Percentiles rank a stretch among this genome's conserved stretches.
phyloP scores from a whole-genome alignment of 2,113 vertebrate species.

The Alligator mississippiensis region DNA sequence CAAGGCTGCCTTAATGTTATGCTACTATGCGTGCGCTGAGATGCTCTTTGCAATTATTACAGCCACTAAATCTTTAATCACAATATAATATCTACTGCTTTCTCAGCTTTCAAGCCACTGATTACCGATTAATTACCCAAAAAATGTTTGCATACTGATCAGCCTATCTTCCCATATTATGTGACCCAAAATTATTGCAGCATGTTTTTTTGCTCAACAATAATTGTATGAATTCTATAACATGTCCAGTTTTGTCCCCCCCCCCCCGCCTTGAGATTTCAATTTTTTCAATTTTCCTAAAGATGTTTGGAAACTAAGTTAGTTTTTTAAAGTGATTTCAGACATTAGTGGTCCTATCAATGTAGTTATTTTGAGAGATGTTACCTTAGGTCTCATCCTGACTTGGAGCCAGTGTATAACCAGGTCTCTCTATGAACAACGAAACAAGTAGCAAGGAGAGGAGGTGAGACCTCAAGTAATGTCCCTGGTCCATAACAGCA shows the following conservation, averaged over 20 bases:
- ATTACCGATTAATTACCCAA: slow-evolving; percentile 17
- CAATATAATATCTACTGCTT: background rate
- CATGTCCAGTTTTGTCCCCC: background rate
- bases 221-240: background rate
- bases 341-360: background rate
- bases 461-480: background rate
- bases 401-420: background rate
- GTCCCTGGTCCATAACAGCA: background rate
- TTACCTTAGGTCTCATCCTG: background rate
- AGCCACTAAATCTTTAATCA: slow-evolving; percentile 17
- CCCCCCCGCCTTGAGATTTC: no score
- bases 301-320: background rate
- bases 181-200: background rate
- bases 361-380: background rate
- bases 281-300: no score
- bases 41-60: slow-evolving; percentile 29
- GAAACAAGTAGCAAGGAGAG: background rate
- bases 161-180: background rate
- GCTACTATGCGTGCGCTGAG: background rate
- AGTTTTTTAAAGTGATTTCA: fast-evolving
- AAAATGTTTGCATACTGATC: background rate
- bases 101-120: slow-evolving; percentile 10
- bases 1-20: background rate
- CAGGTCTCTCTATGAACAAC: background rate
- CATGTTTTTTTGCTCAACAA: background rate